Percentiles rank a stretch among this genome's conserved stretches.
Conservation (phyloP, 2,797 vertebrate species). For the Lacerta bilineata region DNA sequence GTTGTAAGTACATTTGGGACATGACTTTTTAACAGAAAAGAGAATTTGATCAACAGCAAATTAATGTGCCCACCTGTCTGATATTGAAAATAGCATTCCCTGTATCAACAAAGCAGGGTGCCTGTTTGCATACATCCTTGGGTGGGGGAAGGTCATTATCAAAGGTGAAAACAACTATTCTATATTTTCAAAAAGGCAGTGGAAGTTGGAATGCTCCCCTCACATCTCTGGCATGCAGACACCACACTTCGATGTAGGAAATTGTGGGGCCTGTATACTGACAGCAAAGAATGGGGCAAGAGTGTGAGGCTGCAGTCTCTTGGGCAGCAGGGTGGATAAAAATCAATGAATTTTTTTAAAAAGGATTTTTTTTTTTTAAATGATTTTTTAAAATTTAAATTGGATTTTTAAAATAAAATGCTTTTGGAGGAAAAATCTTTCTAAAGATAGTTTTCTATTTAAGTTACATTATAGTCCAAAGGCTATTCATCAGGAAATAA, state of each 20-base stretch:
- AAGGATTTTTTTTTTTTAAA: too few species aligned
- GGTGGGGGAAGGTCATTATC: background rate
- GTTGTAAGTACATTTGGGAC: constrained; percentile 87
- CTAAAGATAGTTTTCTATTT: too few species aligned
- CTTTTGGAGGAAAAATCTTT: too few species aligned
- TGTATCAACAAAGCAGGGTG: background rate
- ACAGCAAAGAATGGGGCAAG: background rate
- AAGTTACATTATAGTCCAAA: too few species aligned
- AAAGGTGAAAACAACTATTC: background rate
- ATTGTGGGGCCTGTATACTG: background rate
- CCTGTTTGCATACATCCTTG: background rate
- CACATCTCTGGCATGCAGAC: too few species aligned
- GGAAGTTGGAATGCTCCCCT: background rate
- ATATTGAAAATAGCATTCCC: background rate
- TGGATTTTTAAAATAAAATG: too few species aligned
- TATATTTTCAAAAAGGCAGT: background rate
- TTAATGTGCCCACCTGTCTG: too few species aligned
- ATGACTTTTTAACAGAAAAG: background rate
- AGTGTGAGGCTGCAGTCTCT: background rate
- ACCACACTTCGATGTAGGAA: background rate
- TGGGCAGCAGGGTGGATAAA: too few species aligned
- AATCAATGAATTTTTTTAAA: too few species aligned
- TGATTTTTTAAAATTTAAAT: too few species aligned
- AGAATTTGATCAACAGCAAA: constrained; percentile 38
- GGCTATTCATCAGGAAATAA: too few species aligned